Percentiles rank a stretch among this genome's conserved stretches.
Conservation (phyloP, 2,113 vertebrate species). For the Jacana jacana region DNA sequence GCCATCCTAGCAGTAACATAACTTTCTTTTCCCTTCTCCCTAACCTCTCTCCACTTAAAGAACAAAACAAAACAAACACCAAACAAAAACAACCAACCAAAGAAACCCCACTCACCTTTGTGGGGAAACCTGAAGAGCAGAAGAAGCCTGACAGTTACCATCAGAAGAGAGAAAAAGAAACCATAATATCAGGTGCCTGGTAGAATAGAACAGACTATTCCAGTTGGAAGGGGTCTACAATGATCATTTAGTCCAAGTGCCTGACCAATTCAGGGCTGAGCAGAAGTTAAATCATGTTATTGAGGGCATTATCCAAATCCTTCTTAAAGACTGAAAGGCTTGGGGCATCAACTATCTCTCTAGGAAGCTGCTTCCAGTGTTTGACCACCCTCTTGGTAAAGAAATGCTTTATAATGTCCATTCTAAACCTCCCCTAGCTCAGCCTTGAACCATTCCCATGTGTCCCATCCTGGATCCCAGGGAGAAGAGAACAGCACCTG, state of each 20-base stretch:
- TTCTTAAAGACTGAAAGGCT: neutral
- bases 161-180: neutral
- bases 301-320: neutral
- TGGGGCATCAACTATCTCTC: neutral
- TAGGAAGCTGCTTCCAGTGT: neutral
- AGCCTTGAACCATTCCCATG: neutral
- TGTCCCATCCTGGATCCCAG: neutral
- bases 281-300: neutral
- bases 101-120: neutral
- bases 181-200: neutral
- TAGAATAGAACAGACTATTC: neutral
- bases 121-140: neutral
- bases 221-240: neutral
- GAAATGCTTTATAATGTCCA: neutral
- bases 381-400: neutral
- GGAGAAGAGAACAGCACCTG: neutral
- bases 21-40: neutral
- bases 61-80: neutral
- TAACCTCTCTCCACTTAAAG: neutral
- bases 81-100: no score
- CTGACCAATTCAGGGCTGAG: neutral
- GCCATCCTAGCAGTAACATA: neutral
- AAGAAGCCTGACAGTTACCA: neutral
- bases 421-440: accelerated
- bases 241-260: neutral